Base-by-base conservation (phyloP, 1,140 invertebrate species). In the Galleria mellonella region DNA sequence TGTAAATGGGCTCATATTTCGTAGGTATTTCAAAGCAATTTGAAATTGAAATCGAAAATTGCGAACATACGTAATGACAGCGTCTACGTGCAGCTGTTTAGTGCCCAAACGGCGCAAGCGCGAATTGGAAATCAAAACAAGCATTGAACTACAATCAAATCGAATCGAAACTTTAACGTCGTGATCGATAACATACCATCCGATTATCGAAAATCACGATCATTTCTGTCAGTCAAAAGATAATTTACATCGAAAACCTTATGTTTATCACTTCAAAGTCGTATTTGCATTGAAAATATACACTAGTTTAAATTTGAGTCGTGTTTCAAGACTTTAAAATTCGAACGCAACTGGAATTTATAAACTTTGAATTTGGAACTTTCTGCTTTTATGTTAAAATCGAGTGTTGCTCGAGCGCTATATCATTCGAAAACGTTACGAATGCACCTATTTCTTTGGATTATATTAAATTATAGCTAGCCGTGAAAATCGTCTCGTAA, bases 41-140 rank as follows among this genome's bases (percentile, higher is more conserved):
- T 51, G 15, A 57, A 69, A 74, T 69, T 62, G 68, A 71, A 72
- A 74, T 62, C 62, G 62, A 71, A 74, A 73, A 81, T 73, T 71
- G 63, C 69, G 54, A 58, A 47, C 51, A 55, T 38, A 43, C 32
- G 65, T 62, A 72, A 77, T 62, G 67, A 63, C 62, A 66, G 60
- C 50, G 43, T 32, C 54, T 84, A 84, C 81, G 81, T 84, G 81
- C 75, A 51, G 74, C 81, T 82, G 76, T 84, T 84, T 84, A 84
- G 70, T 76, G 58, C 64, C 56, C 67, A 76, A 78, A 77, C 71
- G 64, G 61, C 57, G 81, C 72, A 74, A 73, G 81, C 76, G 76
- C 72, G 79, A 84, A 84, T 82, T 84, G 74, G 77, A 82, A 81
- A 84, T 84, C 81, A 84, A 84, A 84, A 84, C 81, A 84, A 76